Base-by-base conservation (phyloP, 2,113 vertebrate species). In the Lycaon pictus region DNA sequence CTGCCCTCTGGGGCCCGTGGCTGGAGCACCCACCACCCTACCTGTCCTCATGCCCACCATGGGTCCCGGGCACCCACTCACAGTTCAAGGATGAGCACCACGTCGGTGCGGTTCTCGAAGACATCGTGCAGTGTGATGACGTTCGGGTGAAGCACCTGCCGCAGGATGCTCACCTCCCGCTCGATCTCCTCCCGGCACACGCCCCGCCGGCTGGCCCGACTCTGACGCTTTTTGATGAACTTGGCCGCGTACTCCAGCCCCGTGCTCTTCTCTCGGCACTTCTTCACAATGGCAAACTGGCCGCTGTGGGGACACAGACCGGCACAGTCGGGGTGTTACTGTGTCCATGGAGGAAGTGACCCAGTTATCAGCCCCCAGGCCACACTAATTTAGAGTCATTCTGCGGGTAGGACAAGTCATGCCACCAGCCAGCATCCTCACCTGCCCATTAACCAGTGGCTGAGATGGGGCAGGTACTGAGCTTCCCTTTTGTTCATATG, bases 1-100 rank as follows among this genome's bases (percentile, higher is more conserved):
- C 48, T 37, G 19, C 71, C 48, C 53, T 53, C 55, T 4, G 20
- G 35, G 72, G 37, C 43, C 29, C 71, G 43, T 0, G 79, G 60
- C 53, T 29, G 0, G 29, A 85, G 76, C 51, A 51, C 48, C 13
- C 27, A 13, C n/a, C 3, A 3, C 43, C 80, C 62, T 48, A n/a
- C 60, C 16, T 8, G 7, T 27, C 90, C 63, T 43, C 48, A 20
- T 23, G 7, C 35, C 32, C 22, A 0, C 65, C 15, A 2, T 1
- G 3, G 43, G 80, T 12, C 87, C 90, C 56, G 6, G 20, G 86
- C 7, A 10, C 88, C 90, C 95, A 99, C 99, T 99, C 98, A 99
- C 99, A 99, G 99, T 98, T 99, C 99, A 0, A 99, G 99, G 98
- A 99, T 99, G 86, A 99, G 99, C 95, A 99, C 99, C 94, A 99